Base-by-base conservation (phyloP, 2,888 invertebrate species). In the Patella pellucida region DNA sequence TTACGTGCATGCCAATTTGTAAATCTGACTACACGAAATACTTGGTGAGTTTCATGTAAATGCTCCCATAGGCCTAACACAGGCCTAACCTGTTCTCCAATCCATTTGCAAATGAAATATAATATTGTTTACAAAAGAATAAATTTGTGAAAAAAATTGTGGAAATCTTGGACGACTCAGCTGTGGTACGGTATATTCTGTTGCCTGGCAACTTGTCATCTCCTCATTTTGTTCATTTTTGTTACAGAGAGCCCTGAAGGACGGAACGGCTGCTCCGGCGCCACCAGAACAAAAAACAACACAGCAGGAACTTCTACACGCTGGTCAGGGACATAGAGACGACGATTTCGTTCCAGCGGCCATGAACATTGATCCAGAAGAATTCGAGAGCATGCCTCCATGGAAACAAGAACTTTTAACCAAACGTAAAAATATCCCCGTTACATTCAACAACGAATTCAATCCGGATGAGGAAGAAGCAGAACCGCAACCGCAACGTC, bases 381-480 rank as follows among this genome's bases (percentile, higher is more conserved):
- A 86, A 79, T 81, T 85, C 80, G 85, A 83, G 27, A 82, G 81
- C 68, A 76, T 87, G 75, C 87, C 87, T 11, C 81, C 79, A 41
- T 87, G 85, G 86, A 87, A 86, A 74, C 79, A 81, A 68, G 85
- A 86, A 77, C 83, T 87, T 15, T 81, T 84, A 74, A 85, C 85
- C 82, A 81, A 80, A 68, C 70, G 81, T 67, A 79, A 79, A 56
- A 82, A 82, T 75, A 79, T 82, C 41, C 81, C 81, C n/a, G 76
- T 76, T 51, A 78, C 81, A 52, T 82, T 82, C 75, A 80, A 78
- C 68, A 82, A 82, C 72, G 81, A 82, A 71, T 82, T 78, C 52
- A 79, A 82, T 50, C 81, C 81, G 9, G 81, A 82, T 0, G 81
- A 81, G 12, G 79, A 79, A 50, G 80, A 76, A 41, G n/a, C n/a